Evolutionary conservation across 1,140 invertebrate species (phyloP), one percentile per base, ranked within the genome.

Genomic region (Heterodera carotae): DNA sequence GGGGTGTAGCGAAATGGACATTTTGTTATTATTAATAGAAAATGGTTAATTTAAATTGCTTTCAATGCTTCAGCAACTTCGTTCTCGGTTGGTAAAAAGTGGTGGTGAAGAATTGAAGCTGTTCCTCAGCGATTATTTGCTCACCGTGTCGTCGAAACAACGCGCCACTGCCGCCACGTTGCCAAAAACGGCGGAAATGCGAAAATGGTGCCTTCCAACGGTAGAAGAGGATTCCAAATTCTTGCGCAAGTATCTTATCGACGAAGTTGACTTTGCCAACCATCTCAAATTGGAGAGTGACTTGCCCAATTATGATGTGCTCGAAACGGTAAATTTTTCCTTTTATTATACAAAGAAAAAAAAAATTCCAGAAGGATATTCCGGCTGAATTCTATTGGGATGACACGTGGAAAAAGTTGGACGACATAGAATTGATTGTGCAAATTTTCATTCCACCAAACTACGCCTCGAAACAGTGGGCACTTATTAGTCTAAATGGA

Each of bases 381-480:
- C 81, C 81, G 1, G 81, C 81, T 7, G 78, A 83, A 72, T 82
- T 82, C 68, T 82, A 82, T 80, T 82, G 81, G 81, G 82, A 83
- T 33, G 81, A 82, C 48, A 80, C 60, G 33, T 82, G 81, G 81
- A 82, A 75, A 53, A 33, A 31, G 15, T 56, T 83, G 12, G 81
- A 82, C 2, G 36, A 82, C n/a, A 83, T 29, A 22, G 80, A 83
- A 27, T 82, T 80, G 33, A 39, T 33, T 10, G 18, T 80, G 27
- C 48, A 69, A 12, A 18, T 80, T 18, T n/a, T 60, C 56, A 68
- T 62, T 27, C 29, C n/a, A 10, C 33, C 62, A 39, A 43, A 29
- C 18, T 53, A 76, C 29, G n/a, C 34, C n/a, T 48, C 36, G 22
- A 33, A 69, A 80, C 36, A 31, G 36, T 80, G 29, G 29, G 29